These are phyloP conservation scores for Cataglyphis livida DNA, from an alignment of 2,888 invertebrate genomes.

Conservation along the genomic window DNA sequence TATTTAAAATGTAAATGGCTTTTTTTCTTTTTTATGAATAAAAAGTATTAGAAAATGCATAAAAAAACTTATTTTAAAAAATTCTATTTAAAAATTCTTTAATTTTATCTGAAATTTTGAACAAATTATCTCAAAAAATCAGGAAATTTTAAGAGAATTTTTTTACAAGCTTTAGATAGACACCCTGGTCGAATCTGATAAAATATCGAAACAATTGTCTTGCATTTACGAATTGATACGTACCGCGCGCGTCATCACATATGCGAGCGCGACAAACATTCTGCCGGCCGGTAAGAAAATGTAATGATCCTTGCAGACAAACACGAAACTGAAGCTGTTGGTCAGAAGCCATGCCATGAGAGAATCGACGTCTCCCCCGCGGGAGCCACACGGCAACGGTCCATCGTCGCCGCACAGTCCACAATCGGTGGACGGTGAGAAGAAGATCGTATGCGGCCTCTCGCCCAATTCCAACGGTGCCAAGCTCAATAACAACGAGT, in stretches of 20 bases:
- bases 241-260: background rate
- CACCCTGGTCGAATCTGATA: background rate
- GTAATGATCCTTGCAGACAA: slow-evolving; percentile 85
- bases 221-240: background rate
- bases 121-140: no score
- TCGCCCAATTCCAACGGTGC: slow-evolving; percentile 76
- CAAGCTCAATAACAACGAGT: slow-evolving; percentile 83
- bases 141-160: no score
- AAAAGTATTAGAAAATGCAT: no score
- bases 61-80: no score
- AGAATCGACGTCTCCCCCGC: slow-evolving; percentile 90
- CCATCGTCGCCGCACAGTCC: slow-evolving; percentile 79
- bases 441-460: slow-evolving; percentile 69
- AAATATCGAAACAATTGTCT: background rate
- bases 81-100: no score
- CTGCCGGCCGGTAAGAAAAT: background rate
- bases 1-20: no score
- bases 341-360: slow-evolving; percentile 96
- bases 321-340: slow-evolving; percentile 93
- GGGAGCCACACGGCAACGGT: slow-evolving; percentile 84
- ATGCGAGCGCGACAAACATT: background rate
- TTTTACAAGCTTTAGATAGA: no score
- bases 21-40: no score
- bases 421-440: slow-evolving; percentile 76
- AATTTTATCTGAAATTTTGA: no score